Evolutionary conservation across 1,140 invertebrate species (phyloP).

Genomic region (Copidosoma floridanum): DNA sequence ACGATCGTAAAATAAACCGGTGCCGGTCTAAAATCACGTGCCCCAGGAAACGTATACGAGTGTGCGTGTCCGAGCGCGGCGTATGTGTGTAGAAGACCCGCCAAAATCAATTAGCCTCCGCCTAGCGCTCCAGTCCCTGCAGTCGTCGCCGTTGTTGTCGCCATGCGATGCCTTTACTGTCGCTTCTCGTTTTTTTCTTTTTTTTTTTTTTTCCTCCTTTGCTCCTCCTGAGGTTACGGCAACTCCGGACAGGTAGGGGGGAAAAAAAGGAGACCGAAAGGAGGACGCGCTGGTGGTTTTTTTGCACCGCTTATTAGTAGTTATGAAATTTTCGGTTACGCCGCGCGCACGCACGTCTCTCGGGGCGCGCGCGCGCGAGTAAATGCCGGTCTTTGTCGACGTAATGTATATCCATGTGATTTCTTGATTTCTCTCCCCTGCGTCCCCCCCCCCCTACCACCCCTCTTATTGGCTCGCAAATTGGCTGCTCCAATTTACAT

Average conservation of each 20-base stretch:
- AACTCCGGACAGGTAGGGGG: no score
- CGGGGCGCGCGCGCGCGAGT: neutral
- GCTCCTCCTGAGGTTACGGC: no score
- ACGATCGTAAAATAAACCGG: conserved; percentile 42
- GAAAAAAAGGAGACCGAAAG: no score
- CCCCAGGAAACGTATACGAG: no score
- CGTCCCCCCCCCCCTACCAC: no score
- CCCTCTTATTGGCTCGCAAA: no score
- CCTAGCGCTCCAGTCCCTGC: conserved; percentile 22
- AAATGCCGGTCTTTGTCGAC: conserved; percentile 2
- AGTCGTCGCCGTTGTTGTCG: conserved; percentile 20
- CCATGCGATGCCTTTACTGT: neutral
- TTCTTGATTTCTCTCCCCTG: no score
- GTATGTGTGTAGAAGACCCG: conserved; percentile 39
- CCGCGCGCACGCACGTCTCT: neutral
- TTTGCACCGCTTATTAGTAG: conserved; percentile 42
- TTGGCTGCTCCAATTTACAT: no score
- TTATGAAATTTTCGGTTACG: conserved; percentile 37
- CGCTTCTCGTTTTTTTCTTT: neutral
- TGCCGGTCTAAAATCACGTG: conserved; percentile 29
- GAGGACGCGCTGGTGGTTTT: neutral
- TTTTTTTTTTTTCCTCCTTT: conserved; percentile 20
- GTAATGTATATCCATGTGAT: no score
- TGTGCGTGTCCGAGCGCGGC: conserved; percentile 33
- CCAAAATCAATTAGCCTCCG: conserved; percentile 41